phyloP scores from a whole-genome alignment of 2,888 invertebrate species.

The Ypsolopha scabrella region DNA sequence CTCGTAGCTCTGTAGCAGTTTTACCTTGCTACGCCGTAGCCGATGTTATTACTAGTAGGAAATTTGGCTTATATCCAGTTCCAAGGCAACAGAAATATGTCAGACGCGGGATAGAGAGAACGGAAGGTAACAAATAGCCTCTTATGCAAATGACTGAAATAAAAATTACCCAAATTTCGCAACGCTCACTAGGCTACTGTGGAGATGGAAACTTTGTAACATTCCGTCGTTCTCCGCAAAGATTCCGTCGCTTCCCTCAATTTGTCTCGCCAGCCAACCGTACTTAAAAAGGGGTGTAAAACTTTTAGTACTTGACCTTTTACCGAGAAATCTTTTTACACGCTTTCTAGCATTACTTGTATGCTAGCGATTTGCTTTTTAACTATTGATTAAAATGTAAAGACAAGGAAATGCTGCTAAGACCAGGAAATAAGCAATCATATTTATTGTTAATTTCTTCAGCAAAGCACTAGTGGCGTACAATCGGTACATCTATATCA shows the following conservation, averaged over 20 bases:
- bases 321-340: not conserved
- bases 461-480: too few relatives aligned
- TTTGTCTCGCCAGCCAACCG: slow-evolving; percentile 40
- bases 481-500: too few relatives aligned
- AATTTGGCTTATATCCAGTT: not conserved
- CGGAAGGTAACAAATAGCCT: not conserved
- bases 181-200: not conserved
- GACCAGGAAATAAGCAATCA: too few relatives aligned
- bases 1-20: too few relatives aligned
- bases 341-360: not conserved
- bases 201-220: not conserved
- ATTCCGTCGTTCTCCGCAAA: not conserved
- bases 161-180: not conserved
- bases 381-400: not conserved
- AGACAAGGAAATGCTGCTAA: not conserved
- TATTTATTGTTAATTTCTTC: too few relatives aligned
- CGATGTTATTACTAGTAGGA: too few relatives aligned
- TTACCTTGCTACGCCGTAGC: too few relatives aligned
- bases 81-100: not conserved
- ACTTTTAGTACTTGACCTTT: slow-evolving; percentile 40
- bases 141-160: not conserved
- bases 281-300: slow-evolving; percentile 43
- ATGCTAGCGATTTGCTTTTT: not conserved
- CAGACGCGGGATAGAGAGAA: too few relatives aligned
- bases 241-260: slow-evolving; percentile 13